A percentile compares a stretch with the other conserved stretches of the same genome.
Evolutionary conservation across 2,797 vertebrate species (phyloP).

Genomic region (Halcyon badia): DNA sequence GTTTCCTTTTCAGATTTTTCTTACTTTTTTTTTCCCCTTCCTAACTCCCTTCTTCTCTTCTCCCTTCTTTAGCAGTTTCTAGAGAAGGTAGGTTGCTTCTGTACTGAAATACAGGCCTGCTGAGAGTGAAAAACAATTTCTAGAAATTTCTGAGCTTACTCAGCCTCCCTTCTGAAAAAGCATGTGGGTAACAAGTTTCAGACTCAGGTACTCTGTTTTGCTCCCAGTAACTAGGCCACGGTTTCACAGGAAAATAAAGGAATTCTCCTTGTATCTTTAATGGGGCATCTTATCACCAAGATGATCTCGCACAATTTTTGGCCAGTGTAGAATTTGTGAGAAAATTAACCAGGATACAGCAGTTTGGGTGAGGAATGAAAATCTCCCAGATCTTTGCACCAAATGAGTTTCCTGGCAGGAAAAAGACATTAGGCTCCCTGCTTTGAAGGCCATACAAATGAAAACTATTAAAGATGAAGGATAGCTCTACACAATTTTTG

Average conservation of each 20-base stretch:
- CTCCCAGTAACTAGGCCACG: neutral
- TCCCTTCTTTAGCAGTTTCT: neutral
- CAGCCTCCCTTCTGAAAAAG: neutral
- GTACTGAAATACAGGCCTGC: neutral
- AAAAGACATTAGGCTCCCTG: neutral
- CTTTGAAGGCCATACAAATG: neutral
- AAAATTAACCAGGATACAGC: neutral
- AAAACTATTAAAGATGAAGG: neutral
- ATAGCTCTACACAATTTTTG: neutral
- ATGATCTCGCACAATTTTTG: neutral
- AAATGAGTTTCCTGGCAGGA: neutral
- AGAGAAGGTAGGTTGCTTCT: neutral
- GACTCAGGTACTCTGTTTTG: neutral
- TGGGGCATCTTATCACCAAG: neutral
- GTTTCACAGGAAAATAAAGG: neutral
- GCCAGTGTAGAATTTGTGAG: neutral
- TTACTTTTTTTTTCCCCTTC: no score
- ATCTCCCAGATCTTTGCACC: neutral
- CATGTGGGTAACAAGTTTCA: neutral
- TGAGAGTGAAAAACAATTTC: neutral
- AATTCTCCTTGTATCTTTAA: neutral
- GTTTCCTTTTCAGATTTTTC: no score
- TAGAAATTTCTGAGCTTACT: neutral
- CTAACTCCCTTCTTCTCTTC: no score
- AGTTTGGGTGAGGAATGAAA: neutral